Base-by-base conservation (phyloP, 2,888 invertebrate genomes). In the Xanthia icteritia region DNA sequence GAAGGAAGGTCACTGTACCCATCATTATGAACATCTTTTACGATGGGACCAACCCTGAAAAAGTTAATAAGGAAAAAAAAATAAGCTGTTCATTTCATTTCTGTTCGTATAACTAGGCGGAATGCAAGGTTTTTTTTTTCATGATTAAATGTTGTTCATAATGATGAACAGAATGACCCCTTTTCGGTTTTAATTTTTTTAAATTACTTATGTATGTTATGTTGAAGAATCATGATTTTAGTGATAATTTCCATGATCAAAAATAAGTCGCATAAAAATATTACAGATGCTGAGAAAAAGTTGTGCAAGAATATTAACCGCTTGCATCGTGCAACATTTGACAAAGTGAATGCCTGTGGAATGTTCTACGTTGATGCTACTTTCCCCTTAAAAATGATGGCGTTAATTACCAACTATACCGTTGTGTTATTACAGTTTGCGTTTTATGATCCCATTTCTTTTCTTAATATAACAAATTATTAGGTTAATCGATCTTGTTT, bases 261-360 rank as follows among this genome's bases (percentile, higher is more conserved):
- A 39, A 36, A 39, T 48, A 27, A 42, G 8, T 23, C 0, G 0
- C 11, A 13, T 20, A n/a, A 0, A 23, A 77, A 39, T 48, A 15
- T 81, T 75, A 8, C 75, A 80, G 82, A 70, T 81, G 69, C 68
- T 36, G 76, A 56, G 60, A 80, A 66, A 27, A 56, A 65, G 36
- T 45, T 66, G 5, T 75, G 39, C 69, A 81, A 81, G 54, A 80
- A 80, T 39, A 56, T 80, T 20, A 60, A 61, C 39, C 82, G 80
- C 20, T 36, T 80, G 51, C 69, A 75, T 70, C 64, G 76, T 42
- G 76, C 48, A 20, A 27, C 31, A 23, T 80, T 75, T 15, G 39
- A 9, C 15, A 82, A 80, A 8, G 39, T 80, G 15, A 75, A 74
- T 5, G 82, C 76, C 0, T 80, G 82, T 66, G 68, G 69, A 13